Percentiles rank a stretch among this genome's conserved stretches.
Evolutionary conservation across 1,140 invertebrate species (phyloP).

Genomic region (Drosophila sechellia): DNA sequence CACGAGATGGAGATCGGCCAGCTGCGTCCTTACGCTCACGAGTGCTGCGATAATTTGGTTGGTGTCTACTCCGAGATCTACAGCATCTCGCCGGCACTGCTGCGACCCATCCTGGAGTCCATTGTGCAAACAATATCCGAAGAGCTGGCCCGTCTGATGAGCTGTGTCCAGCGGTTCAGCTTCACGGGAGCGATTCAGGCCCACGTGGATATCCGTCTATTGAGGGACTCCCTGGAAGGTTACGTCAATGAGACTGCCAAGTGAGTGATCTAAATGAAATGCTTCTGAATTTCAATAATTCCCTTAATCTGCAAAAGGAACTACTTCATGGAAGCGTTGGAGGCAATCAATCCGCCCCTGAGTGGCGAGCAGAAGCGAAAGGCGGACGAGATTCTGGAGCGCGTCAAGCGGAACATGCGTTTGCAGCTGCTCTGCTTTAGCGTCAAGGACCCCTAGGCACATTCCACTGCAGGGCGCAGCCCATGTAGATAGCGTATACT

Average conservation of each 20-base stretch:
- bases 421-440: conserved; percentile 84
- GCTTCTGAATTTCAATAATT: no score
- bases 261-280: conserved; percentile 27
- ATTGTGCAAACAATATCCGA: conserved; percentile 96
- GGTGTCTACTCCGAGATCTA: conserved; percentile 96
- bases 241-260: conserved; percentile 84
- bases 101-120: conserved; percentile 91
- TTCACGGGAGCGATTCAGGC: conserved; percentile 81
- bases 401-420: conserved; percentile 82
- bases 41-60: conserved; percentile 95
- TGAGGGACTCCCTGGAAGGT: conserved; percentile 72
- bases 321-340: conserved; percentile 82
- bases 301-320: conserved; percentile 41
- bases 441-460: conserved; percentile 69
- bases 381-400: conserved; percentile 81
- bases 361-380: conserved; percentile 69
- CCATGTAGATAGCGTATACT: conserved; percentile 1
- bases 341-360: conserved; percentile 80
- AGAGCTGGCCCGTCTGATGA: conserved; percentile 94
- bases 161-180: conserved; percentile 87
- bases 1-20: conserved; percentile 89
- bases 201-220: conserved; percentile 75
- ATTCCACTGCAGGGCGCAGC: conserved; percentile 34
- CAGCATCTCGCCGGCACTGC: conserved; percentile 90
- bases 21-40: conserved; percentile 95